These are phyloP conservation scores for Hippopotamus amphibius DNA, from an alignment of 2,113 vertebrate species.

Conservation along the genomic window DNA sequence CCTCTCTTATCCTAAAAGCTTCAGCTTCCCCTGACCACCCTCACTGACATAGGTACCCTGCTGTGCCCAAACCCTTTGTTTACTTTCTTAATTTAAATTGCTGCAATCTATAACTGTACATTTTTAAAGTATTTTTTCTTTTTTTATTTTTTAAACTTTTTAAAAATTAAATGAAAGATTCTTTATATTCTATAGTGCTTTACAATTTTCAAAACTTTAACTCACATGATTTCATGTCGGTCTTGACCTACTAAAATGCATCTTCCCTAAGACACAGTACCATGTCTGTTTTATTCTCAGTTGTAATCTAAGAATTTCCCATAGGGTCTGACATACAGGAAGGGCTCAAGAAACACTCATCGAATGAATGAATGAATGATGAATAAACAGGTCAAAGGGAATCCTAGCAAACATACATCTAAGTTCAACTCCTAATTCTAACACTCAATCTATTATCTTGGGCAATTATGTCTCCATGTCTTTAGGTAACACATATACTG, in stretches of 20 bases:
- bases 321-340: background rate
- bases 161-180: no score
- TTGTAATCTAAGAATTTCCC: background rate
- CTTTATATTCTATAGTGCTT: no score
- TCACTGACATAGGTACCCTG: accelerated
- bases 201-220: no score
- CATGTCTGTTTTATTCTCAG: background rate
- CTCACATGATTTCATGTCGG: background rate
- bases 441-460: background rate
- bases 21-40: no score
- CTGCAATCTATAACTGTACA: background rate
- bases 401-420: background rate
- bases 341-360: background rate
- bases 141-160: no score
- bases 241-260: background rate
- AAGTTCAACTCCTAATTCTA: background rate
- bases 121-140: background rate
- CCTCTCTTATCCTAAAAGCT: background rate
- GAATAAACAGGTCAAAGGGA: background rate
- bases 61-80: background rate
- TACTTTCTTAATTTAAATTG: background rate
- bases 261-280: background rate
- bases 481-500: background rate
- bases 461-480: background rate
- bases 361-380: background rate